Base-by-base conservation (phyloP, 1,140 invertebrate genomes). In the Parapsyche elsis region DNA sequence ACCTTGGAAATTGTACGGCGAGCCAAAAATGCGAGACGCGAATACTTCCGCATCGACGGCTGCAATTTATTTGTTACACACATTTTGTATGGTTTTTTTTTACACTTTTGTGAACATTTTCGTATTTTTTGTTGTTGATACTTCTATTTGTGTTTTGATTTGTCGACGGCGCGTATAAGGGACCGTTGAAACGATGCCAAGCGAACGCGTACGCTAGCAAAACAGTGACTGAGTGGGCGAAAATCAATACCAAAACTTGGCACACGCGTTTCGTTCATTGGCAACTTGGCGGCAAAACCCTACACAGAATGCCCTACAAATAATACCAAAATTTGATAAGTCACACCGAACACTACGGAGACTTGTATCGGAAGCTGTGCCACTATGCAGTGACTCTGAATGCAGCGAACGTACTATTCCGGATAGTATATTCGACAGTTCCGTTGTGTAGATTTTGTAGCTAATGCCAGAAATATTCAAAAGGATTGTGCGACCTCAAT, bases 171-270 rank as follows among this genome's bases (percentile, higher is more conserved):
- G 57, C 57, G 57, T 38, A 38, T 38, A 38, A 38, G 30, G 30
- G 30, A 38, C 30, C 57, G 57, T 61, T 61, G 57, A 61, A 61
- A 16, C 57, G 9, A 16, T 61, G 57, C 57, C 57, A 61, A 61
- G 57, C n/a, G 57, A 61, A 19, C 57, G 57, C 57, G 24, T 26
- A 38, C 67, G 30, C 30, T 38, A 38, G 30, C 30, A 38, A 38
- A 38, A 38, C 30, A 38, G 30, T 38, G 71, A 45, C n/a, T 23
- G 21, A 44, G 24, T n/a, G n/a, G 71, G 12, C 26, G 71, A 76
- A 76, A 76, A 76, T 76, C 74, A 76, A 76, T 76, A 76, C 71
- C 24, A 59, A 24, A 30, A 76, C 74, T 76, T 76, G 74, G 74
- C 74, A 76, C 74, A 57, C 44, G 12, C 49, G 24, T 59, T 76